Evolutionary conservation across 1,140 invertebrate species (phyloP).

Genomic region (Dufourea novaeangliae): DNA sequence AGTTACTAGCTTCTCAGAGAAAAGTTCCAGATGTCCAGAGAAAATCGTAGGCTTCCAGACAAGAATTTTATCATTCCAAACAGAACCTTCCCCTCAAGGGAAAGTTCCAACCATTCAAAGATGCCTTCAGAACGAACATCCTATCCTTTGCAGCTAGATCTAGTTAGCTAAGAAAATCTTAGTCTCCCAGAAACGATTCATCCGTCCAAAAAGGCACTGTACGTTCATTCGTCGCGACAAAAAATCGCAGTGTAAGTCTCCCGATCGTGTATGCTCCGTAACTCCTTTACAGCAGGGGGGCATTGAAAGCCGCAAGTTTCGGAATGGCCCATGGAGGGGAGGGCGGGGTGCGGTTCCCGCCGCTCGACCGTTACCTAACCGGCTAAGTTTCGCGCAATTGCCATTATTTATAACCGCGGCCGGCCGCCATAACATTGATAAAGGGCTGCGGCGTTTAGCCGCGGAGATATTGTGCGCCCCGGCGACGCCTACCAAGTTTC

Average conservation of each 20-base stretch:
- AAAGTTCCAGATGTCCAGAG: too few relatives aligned
- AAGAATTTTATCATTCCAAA: too few relatives aligned
- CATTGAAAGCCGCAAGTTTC: conserved; percentile 56
- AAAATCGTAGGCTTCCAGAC: too few relatives aligned
- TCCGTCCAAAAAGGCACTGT: too few relatives aligned
- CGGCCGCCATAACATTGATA: conserved; percentile 78
- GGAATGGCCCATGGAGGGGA: conserved; percentile 62
- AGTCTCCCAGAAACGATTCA: too few relatives aligned
- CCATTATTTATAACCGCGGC: conserved; percentile 79
- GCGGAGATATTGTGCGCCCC: conserved; percentile 68
- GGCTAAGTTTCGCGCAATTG: conserved; percentile 70
- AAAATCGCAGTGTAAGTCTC: not conserved
- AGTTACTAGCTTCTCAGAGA: too few relatives aligned
- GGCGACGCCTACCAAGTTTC: conserved; percentile 69
- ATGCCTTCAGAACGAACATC: too few relatives aligned
- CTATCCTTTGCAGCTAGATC: too few relatives aligned
- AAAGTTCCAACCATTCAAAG: too few relatives aligned
- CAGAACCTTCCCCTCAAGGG: too few relatives aligned
- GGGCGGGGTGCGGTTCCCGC: conserved; percentile 51
- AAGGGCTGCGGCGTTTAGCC: conserved; percentile 74
- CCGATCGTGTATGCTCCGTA: conserved; percentile 20
- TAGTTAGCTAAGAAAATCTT: too few relatives aligned
- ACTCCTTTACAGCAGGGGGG: conserved; percentile 31
- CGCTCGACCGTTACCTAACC: conserved; percentile 52
- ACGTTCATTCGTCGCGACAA: too few relatives aligned